These are phyloP conservation scores for Rhineura floridana DNA, from an alignment of 2,113 vertebrate species.

Conservation along the genomic window DNA sequence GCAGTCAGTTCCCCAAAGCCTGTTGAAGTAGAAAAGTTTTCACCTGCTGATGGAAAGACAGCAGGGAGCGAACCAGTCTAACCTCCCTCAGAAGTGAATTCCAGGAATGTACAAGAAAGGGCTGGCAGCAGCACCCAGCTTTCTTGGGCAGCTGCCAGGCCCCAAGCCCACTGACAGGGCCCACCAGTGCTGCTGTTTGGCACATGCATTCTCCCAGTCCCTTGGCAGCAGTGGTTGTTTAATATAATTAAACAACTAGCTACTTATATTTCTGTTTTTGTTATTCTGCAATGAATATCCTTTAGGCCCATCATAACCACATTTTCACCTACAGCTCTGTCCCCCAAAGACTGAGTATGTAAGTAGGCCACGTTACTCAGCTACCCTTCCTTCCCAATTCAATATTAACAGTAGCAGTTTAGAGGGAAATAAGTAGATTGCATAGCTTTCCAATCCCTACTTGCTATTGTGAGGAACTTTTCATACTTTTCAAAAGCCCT, in stretches of 20 bases:
- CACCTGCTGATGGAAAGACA: no score
- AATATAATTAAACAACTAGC: no score
- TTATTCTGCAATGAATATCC: neutral
- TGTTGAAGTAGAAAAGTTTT: no score
- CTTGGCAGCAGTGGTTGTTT: neutral
- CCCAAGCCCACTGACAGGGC: neutral
- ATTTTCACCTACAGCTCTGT: neutral
- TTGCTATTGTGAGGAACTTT: neutral
- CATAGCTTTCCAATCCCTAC: neutral
- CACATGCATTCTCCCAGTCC: neutral
- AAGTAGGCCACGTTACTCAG: neutral
- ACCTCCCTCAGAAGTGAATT: no score
- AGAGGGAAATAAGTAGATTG: neutral
- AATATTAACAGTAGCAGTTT: neutral
- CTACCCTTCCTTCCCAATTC: neutral
- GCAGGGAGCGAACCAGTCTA: no score
- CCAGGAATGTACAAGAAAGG: neutral
- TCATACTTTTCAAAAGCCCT: neutral
- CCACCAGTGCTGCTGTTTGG: neutral
- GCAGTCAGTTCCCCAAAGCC: no score
- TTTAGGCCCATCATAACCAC: neutral
- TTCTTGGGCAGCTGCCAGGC: neutral
- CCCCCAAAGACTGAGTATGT: neutral
- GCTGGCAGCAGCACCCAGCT: neutral
- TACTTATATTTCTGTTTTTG: neutral